Evolutionary conservation across 2,888 invertebrate genomes (phyloP).

Genomic region (Hipparchia sbordonii): DNA sequence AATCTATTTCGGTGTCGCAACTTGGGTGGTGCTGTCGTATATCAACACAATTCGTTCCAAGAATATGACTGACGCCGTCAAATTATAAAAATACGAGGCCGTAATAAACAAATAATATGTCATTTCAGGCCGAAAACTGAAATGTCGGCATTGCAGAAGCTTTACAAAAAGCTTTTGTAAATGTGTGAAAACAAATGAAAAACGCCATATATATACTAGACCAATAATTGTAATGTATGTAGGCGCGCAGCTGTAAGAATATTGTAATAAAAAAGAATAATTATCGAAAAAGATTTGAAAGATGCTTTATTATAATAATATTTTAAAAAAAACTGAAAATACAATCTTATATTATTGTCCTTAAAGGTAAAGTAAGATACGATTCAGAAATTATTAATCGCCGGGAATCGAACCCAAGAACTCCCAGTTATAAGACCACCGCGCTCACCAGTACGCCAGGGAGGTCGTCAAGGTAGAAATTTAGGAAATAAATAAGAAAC

Average conservation of each 20-base stretch:
- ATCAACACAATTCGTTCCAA: constrained; percentile 71
- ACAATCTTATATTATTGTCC: neutral
- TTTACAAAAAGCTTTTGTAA: neutral
- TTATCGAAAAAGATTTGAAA: no score
- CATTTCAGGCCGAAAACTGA: constrained; percentile 18
- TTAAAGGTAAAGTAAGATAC: no score
- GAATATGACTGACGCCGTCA: constrained; percentile 61
- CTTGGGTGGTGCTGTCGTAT: constrained; percentile 68
- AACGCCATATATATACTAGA: neutral
- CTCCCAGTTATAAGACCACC: no score
- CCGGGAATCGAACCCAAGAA: no score
- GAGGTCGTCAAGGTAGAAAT: neutral
- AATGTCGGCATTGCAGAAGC: constrained; percentile 12
- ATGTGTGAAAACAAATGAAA: neutral
- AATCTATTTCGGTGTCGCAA: constrained; percentile 63
- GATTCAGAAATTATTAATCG: no score
- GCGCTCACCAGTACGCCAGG: no score
- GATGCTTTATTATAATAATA: no score
- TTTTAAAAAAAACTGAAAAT: neutral
- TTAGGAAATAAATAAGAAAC: neutral
- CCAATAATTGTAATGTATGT: no score
- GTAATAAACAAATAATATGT: constrained; percentile 25
- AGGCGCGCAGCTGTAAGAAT: no score
- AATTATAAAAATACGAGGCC: constrained; percentile 55
- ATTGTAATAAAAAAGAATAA: no score